phyloP scores from a whole-genome alignment of 1,140 invertebrate species.

The Holotrichia oblita region DNA sequence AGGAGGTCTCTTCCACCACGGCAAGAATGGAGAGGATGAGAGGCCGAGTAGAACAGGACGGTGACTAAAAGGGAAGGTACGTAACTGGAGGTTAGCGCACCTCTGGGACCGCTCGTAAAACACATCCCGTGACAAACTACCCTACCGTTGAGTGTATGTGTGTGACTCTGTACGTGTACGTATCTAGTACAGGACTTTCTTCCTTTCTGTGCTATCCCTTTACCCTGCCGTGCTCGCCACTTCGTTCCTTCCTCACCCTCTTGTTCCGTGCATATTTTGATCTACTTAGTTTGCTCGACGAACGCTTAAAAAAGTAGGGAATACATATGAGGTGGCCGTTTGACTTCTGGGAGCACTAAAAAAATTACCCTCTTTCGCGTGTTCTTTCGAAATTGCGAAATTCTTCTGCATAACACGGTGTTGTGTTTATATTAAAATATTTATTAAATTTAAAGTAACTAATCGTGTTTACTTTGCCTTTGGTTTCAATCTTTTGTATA shows the following conservation, averaged over 20 bases:
- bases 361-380: slow-evolving; percentile 8
- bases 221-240: not conserved
- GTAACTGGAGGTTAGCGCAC: slow-evolving; percentile 60
- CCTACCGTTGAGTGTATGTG: slow-evolving; percentile 40
- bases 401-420: not conserved
- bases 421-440: no score
- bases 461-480: no score
- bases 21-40: slow-evolving; percentile 35
- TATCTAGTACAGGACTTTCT: slow-evolving; percentile 29
- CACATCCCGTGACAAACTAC: slow-evolving; percentile 59
- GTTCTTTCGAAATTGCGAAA: slow-evolving; percentile 1
- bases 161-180: slow-evolving; percentile 5
- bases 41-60: slow-evolving; percentile 42
- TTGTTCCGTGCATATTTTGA: slow-evolving; percentile 38
- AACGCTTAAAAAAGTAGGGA: slow-evolving; percentile 31
- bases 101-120: slow-evolving; percentile 60
- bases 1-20: slow-evolving; percentile 5
- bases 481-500: no score
- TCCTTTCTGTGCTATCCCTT: slow-evolving; percentile 3
- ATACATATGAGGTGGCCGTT: not conserved
- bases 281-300: slow-evolving; percentile 35
- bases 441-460: no score
- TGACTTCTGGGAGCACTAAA: slow-evolving; percentile 5
- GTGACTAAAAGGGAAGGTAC: slow-evolving; percentile 59
- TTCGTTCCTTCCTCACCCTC: not conserved